These are phyloP conservation scores for Globia sparganii DNA, from an alignment of 2,888 invertebrate genomes.

Conservation along the genomic window DNA sequence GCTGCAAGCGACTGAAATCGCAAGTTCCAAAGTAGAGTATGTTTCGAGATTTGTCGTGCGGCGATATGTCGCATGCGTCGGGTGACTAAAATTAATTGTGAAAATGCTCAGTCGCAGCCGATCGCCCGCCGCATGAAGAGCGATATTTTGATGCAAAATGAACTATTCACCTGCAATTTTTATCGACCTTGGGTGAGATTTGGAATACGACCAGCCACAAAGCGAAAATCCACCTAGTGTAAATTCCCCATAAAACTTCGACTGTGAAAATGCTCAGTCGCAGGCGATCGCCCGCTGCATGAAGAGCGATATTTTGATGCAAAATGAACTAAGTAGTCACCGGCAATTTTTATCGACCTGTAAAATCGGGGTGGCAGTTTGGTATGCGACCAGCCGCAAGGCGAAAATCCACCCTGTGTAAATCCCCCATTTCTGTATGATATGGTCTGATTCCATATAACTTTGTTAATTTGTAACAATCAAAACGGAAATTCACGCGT, in stretches of 20 bases:
- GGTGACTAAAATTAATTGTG: background rate
- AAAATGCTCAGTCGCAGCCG: background rate
- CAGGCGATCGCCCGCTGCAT: background rate
- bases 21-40: no score
- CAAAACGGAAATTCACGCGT: constrained; percentile 18
- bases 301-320: background rate
- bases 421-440: background rate
- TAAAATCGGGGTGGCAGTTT: background rate
- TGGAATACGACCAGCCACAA: no score
- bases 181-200: no score
- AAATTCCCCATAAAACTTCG: no score
- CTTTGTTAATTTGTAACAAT: constrained; percentile 31
- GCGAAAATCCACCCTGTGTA: background rate
- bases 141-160: background rate
- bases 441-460: no score
- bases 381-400: background rate
- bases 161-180: background rate
- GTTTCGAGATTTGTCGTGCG: no score
- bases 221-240: no score
- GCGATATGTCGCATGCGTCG: no score
- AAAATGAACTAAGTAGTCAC: background rate
- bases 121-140: background rate
- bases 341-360: background rate
- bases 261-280: background rate
- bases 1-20: no score